Percentiles rank a stretch among this genome's conserved stretches.
phyloP scores from a whole-genome alignment of 1,140 invertebrate species.

The Pogonus chalceus region DNA sequence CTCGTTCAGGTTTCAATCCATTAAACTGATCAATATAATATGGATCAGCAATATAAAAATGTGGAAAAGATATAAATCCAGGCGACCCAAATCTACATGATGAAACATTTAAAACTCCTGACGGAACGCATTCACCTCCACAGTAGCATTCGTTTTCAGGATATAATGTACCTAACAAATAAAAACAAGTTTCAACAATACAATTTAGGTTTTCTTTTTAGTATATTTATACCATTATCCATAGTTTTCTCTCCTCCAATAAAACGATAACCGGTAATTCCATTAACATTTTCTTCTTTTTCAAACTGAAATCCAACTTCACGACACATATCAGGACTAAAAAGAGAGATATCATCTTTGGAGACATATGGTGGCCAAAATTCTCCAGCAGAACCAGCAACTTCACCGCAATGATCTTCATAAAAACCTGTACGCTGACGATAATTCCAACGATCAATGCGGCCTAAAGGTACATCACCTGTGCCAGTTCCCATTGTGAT shows the following conservation, averaged over 20 bases:
- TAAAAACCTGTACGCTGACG: constrained; percentile 45
- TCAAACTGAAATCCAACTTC: constrained; percentile 28
- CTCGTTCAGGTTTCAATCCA: constrained; percentile 47
- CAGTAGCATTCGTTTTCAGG: constrained; percentile 48
- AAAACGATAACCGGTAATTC: constrained; percentile 49
- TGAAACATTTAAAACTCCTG: constrained; percentile 56
- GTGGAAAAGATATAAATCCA: constrained; percentile 57
- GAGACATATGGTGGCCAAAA: constrained; percentile 58
- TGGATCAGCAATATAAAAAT: constrained; percentile 55
- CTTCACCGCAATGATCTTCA: constrained; percentile 45
- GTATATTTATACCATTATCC: constrained; percentile 46
- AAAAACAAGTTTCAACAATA: neutral
- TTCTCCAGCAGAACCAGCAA: constrained; percentile 65
- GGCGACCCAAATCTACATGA: constrained; percentile 53
- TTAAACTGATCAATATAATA: constrained; percentile 39
- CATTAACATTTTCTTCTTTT: constrained; percentile 28
- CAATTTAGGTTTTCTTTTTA: neutral
- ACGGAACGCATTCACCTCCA: constrained; percentile 33
- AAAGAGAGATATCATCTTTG: constrained; percentile 46
- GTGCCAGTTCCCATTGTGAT: constrained; percentile 66
- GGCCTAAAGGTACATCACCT: constrained; percentile 49
- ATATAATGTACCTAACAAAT: constrained; percentile 39
- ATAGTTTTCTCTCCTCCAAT: constrained; percentile 47
- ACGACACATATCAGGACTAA: constrained; percentile 62
- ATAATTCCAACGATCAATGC: constrained; percentile 56